A percentile compares a stretch with the other conserved stretches of the same genome.
Evolutionary conservation across 2,888 invertebrate genomes (phyloP).

Genomic region (Lissocephala sabroskyi): DNA sequence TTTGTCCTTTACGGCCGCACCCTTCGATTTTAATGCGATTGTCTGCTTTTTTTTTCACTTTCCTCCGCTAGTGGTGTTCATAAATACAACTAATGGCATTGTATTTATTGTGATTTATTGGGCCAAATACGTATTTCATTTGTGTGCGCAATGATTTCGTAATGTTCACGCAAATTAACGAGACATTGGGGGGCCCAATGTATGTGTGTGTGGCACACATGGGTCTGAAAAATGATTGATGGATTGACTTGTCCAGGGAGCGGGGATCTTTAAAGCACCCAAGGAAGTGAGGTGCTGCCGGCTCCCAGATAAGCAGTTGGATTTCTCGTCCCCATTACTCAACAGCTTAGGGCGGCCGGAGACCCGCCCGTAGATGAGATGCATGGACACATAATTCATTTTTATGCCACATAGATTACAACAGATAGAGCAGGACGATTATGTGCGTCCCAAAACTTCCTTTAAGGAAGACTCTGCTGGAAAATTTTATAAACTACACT

Average conservation of each 20-base stretch:
- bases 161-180: constrained; percentile 20
- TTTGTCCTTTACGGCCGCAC: not conserved
- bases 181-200: constrained; percentile 23
- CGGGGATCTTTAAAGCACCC: not conserved
- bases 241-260: too few relatives aligned
- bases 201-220: too few relatives aligned
- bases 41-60: not conserved
- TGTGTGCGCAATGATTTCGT: constrained; percentile 1
- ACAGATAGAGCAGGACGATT: not conserved
- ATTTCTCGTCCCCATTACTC: constrained; percentile 63
- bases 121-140: not conserved
- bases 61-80: too few relatives aligned
- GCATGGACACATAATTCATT: constrained; percentile 60
- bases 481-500: too few relatives aligned
- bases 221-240: too few relatives aligned
- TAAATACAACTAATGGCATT: too few relatives aligned
- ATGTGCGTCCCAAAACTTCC: not conserved
- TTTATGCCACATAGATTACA: constrained; percentile 54
- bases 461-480: constrained; percentile 8
- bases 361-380: constrained; percentile 43
- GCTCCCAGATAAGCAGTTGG: constrained; percentile 53
- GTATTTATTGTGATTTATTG: constrained; percentile 1
- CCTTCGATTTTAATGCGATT: too few relatives aligned
- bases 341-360: constrained; percentile 50
- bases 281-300: constrained; percentile 27